Evolutionary conservation across 2,888 invertebrate species (phyloP).

Genomic region (Strigamia transsilvanica): DNA sequence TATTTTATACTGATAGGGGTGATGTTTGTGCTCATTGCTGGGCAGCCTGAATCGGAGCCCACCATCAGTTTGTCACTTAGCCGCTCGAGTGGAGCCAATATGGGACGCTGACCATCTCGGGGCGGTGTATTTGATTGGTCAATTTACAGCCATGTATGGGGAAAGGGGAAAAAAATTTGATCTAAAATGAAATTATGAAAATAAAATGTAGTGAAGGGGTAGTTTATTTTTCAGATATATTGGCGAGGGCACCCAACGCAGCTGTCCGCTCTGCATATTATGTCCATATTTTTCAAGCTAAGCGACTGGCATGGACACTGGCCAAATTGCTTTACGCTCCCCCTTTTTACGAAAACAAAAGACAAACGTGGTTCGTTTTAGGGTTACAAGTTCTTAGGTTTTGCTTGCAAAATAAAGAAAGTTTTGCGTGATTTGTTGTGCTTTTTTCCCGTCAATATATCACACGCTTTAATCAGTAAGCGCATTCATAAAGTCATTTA

Average conservation of each 20-base stretch:
- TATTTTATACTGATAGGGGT: background rate
- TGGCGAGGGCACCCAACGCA: conserved; percentile 49
- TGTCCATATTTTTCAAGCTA: conserved; percentile 46
- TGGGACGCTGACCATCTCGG: conserved; percentile 30
- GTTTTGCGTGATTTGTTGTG: background rate
- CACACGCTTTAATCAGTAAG: too few species aligned
- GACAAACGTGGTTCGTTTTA: background rate
- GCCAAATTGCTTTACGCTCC: conserved; percentile 44
- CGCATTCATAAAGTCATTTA: too few species aligned
- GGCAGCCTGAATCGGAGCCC: conserved; percentile 25
- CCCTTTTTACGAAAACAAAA: conserved; percentile 23
- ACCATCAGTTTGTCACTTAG: conserved; percentile 17
- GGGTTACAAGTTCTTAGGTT: conserved; percentile 17
- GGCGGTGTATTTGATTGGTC: conserved; percentile 45
- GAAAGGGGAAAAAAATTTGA: background rate
- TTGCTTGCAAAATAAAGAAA: background rate
- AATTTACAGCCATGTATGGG: conserved; percentile 33
- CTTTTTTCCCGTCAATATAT: too few species aligned
- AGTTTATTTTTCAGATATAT: conserved; percentile 48
- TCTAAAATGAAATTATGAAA: conserved; percentile 45
- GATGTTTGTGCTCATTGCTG: background rate
- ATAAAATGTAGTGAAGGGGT: conserved; percentile 40
- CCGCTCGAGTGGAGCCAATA: conserved; percentile 35
- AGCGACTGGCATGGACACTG: conserved; percentile 47
- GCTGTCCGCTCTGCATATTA: conserved; percentile 49